Base-by-base conservation (phyloP, 2,888 invertebrate genomes). In the Parnassius mnemosyne region DNA sequence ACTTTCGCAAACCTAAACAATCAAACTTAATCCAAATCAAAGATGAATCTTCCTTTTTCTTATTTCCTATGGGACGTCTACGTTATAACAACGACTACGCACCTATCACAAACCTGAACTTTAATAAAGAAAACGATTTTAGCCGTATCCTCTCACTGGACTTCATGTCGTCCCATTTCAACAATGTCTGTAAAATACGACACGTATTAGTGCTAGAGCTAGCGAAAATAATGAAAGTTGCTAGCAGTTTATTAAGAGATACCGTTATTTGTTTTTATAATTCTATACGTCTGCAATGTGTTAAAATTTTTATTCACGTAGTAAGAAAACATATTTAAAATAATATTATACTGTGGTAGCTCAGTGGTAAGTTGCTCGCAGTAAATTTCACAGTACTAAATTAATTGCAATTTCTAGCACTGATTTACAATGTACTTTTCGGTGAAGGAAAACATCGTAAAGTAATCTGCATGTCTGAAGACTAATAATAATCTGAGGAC, bases 1-100 rank as follows among this genome's bases (percentile, higher is more conserved):
- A 73, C 68, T 68, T 73, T 72, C 76, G 76, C 75, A 71, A 72
- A 73, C 70, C 70, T 72, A 73, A 71, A 65, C 59, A 59, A 69
- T 57, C 69, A 68, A 68, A 67, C 65, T 69, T 68, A 68, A 61
- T 57, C 53, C 64, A 52, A 51, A 65, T 71, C 72, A 72, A 67
- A 74, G 73, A 74, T 68, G 71, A 74, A 76, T 75, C 78, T 68
- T 65, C 66, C 66, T 66, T 64, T 63, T 74, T 73, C 78, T 84
- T 86, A 88, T 87, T 88, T 88, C 85, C 87, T 86, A 68, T 59
- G 81, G 87, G 84, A 84, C 73, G 62, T 66, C 71, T 71, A 69
- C 70, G 80, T 82, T 81, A 83, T 82, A 73, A 73, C 76, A 72
- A 70, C 68, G 74, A 71, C 76, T 75, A 81, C 80, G 77, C 81